Percentiles rank a stretch among this genome's conserved stretches.
Conservation (phyloP, 2,797 vertebrate genomes). For the Vipera ursinii region DNA sequence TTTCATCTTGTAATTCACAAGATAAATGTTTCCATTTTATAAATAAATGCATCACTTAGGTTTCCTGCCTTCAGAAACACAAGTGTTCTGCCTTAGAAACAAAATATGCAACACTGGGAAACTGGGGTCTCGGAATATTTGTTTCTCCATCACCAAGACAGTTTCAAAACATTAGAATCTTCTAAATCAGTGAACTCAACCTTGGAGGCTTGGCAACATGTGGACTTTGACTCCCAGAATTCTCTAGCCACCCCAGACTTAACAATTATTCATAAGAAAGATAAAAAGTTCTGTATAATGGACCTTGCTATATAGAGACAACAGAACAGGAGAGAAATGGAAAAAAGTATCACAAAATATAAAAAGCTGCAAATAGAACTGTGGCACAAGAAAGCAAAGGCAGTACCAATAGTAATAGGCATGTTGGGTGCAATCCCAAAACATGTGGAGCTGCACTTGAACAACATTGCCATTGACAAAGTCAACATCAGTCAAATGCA, state of each 20-base stretch:
- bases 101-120: neutral
- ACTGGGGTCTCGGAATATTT: neutral
- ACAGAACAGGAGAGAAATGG: neutral
- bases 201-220: neutral
- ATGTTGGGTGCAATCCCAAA: neutral
- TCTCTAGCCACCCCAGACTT: neutral
- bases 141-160: neutral
- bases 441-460: neutral
- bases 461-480: neutral
- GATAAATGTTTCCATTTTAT: neutral
- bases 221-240: neutral
- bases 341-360: neutral
- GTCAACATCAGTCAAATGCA: neutral
- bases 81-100: neutral
- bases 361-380: neutral
- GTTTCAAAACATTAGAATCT: neutral
- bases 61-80: neutral
- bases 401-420: neutral
- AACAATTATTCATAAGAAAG: neutral
- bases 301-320: neutral
- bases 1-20: neutral
- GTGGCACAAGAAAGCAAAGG: neutral
- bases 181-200: neutral
- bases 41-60: neutral
- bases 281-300: neutral